Evolutionary conservation across 2,888 invertebrate genomes (phyloP), one percentile per base, ranked within the genome.

Genomic region (Eremobia ochroleuca): DNA sequence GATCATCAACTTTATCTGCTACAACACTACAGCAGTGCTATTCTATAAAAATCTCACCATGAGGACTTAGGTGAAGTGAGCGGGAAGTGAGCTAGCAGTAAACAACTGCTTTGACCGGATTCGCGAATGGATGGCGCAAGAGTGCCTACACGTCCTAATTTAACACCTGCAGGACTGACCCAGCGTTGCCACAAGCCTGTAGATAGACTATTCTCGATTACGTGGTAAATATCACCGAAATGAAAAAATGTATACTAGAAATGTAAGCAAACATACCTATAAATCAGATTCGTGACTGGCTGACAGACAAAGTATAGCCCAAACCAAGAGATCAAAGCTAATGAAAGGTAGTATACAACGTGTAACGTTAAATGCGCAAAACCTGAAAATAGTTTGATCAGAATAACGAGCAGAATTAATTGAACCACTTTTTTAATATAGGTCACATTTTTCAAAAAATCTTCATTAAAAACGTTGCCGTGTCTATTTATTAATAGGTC

Each of bases 81-180:
- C n/a, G n/a, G n/a, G n/a, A n/a, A n/a, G n/a, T n/a, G n/a, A n/a
- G n/a, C n/a, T n/a, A n/a, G n/a, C n/a, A n/a, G 62, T 74, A 75
- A 43, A 73, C 79, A 58, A 75, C 75, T 75, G 62, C 67, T 55
- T 52, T 65, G 75, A 37, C 75, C 28, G 49, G 69, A 70, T 75
- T 80, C 69, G 76, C 37, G 25, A 70, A 76, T 65, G 55, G 58
- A 79, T 79, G 58, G 69, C 76, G 76, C 52, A 81, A 81, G 65
- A 80, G 46, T 73, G 52, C 66, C 73, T 64, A 73, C 62, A 73
- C 58, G 64, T 81, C 68, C 81, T 52, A 61, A 70, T 81, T 75
- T 40, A 76, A 75, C 81, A 81, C 81, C 81, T 80, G 81, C 59
- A 31, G 28, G 25, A 31, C 62, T 58, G 74, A 58, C 28, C 68